A percentile compares a stretch with the other conserved stretches of the same genome.
Conservation (phyloP, 2,113 vertebrate genomes). For the Pelmatolapia mariae region DNA sequence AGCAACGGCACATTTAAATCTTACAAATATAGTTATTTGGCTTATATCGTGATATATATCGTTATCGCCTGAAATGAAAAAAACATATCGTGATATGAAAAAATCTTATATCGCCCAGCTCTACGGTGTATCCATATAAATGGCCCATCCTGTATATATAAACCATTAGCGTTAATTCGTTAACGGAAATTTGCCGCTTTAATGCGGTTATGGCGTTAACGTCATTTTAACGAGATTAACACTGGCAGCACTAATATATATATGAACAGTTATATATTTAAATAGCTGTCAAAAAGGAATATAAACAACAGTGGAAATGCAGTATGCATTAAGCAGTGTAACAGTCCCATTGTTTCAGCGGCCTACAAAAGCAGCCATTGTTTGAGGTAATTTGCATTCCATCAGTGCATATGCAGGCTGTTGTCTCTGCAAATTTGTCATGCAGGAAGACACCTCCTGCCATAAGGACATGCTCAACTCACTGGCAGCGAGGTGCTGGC, state of each 20-base stretch:
- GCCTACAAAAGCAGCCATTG: not conserved
- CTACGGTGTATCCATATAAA: not conserved
- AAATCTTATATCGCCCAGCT: too few species aligned
- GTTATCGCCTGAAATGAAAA: too few species aligned
- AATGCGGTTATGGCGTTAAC: not conserved
- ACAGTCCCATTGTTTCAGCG: not conserved
- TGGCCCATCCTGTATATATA: not conserved
- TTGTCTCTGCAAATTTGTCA: not conserved
- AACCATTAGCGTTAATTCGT: not conserved
- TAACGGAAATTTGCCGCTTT: fast-evolving
- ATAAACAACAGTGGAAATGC: not conserved
- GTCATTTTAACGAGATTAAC: not conserved
- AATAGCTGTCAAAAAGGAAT: not conserved
- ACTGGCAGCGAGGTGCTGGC: not conserved
- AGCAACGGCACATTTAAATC: too few species aligned
- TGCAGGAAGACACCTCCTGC: not conserved
- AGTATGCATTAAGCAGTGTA: not conserved
- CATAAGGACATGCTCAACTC: not conserved
- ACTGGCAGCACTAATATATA: not conserved
- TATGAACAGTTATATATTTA: not conserved
- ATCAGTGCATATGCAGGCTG: not conserved
- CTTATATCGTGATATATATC: too few species aligned
- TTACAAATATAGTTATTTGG: too few species aligned
- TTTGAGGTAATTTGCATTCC: not conserved
- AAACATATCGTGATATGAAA: too few species aligned